These are phyloP conservation scores for Lathronympha strigana DNA, from an alignment of 2,888 invertebrate genomes.

Conservation along the genomic window DNA sequence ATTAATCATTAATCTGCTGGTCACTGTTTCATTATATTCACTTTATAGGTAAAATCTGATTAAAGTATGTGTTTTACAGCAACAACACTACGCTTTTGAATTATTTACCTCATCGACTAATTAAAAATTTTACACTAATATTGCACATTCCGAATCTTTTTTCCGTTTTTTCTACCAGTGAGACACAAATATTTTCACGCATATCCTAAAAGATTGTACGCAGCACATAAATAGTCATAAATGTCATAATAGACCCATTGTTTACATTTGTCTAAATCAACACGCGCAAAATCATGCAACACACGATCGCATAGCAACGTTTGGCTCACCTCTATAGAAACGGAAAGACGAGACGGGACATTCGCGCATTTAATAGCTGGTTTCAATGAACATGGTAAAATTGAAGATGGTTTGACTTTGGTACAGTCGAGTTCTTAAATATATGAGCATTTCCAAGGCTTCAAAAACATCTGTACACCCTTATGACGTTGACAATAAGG, in stretches of 20 bases:
- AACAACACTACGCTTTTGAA: neutral
- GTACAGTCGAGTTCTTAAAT: no score
- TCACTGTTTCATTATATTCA: no score
- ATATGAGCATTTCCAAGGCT: no score
- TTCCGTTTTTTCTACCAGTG: neutral
- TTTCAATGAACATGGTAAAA: no score
- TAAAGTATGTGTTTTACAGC: no score
- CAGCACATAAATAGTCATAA: neutral
- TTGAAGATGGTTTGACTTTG: no score
- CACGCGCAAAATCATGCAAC: conserved; percentile 27
- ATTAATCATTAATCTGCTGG: no score
- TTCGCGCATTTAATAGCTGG: conserved; percentile 4
- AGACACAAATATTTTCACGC: neutral
- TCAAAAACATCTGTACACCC: no score
- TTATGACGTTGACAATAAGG: no score
- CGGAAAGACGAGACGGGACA: neutral
- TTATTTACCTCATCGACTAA: neutral
- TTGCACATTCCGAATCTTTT: neutral
- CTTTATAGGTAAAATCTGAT: no score
- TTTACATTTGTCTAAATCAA: conserved; percentile 27
- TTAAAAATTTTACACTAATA: neutral
- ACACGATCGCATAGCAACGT: conserved; percentile 38
- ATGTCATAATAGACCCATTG: conserved; percentile 1
- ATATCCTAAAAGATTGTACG: conserved; percentile 16
- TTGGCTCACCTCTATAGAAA: conserved; percentile 9